These are phyloP conservation scores for Wasmannia auropunctata DNA, from an alignment of 1,140 invertebrate genomes.

Conservation along the genomic window DNA sequence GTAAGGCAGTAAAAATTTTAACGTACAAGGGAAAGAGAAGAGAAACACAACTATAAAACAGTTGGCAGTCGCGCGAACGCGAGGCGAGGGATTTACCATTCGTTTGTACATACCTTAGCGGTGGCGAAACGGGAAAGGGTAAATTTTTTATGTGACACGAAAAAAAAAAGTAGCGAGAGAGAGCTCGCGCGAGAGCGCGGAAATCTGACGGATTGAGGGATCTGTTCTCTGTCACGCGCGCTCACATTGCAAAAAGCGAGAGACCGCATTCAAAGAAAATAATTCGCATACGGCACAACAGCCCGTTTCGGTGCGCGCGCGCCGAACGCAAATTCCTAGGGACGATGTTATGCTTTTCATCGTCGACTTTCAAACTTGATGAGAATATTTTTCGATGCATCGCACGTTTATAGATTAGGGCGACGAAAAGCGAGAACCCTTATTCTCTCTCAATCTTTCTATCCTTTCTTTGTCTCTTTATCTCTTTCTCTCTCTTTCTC, in stretches of 20 bases:
- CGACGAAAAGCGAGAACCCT: constrained; percentile 47
- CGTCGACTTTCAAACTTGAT: constrained; percentile 41
- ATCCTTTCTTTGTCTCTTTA: constrained; percentile 17
- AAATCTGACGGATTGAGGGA: constrained; percentile 26
- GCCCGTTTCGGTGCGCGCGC: background rate
- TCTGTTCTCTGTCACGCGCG: background rate
- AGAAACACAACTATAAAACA: constrained; percentile 32
- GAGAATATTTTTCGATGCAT: constrained; percentile 56
- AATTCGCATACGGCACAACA: background rate
- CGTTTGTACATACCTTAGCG: constrained; percentile 68
- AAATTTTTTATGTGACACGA: constrained; percentile 65
- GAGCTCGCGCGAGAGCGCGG: background rate
- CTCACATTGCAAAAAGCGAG: constrained; percentile 6
- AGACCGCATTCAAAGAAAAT: constrained; percentile 16
- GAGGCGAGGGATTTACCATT: constrained; percentile 51
- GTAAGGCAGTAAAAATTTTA: constrained; percentile 48
- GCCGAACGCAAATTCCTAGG: constrained; percentile 22
- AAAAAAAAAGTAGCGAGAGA: constrained; percentile 40
- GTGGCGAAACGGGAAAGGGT: constrained; percentile 65
- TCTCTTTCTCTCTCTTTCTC: constrained; percentile 27
- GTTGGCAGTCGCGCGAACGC: constrained; percentile 14
- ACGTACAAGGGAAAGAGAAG: constrained; percentile 11
- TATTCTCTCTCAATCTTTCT: constrained; percentile 42
- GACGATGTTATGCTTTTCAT: constrained; percentile 39
- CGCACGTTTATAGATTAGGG: constrained; percentile 39